A percentile compares a stretch with the other conserved stretches of the same genome.
Evolutionary conservation across 2,888 invertebrate species (phyloP).

Genomic region (Sisyra nigra): DNA sequence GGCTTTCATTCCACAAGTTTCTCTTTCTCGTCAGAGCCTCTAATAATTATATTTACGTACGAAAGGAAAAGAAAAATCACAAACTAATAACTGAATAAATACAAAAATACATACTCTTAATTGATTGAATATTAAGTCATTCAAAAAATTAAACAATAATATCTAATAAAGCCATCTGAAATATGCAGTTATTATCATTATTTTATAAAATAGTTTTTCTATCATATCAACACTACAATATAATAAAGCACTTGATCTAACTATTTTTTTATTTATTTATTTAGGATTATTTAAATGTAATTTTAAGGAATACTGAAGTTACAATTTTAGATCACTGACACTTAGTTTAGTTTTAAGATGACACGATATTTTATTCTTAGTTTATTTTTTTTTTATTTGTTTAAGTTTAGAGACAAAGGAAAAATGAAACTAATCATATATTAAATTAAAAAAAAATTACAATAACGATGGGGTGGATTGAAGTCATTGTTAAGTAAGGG

Average conservation of each 20-base stretch:
- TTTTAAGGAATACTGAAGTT: slow-evolving; percentile 1
- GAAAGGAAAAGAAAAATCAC: not conserved
- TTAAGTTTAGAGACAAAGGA: not conserved
- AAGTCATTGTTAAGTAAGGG: no score
- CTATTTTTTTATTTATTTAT: not conserved
- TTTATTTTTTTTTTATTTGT: not conserved
- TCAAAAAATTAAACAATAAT: no score
- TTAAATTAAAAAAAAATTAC: not conserved
- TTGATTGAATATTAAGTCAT: no score
- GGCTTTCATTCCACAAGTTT: no score
- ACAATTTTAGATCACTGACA: not conserved
- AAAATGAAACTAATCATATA: slow-evolving; percentile 1
- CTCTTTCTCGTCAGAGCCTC: no score
- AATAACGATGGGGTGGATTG: not conserved
- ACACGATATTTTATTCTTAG: not conserved
- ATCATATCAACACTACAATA: not conserved
- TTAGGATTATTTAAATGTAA: not conserved
- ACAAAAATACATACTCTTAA: not conserved
- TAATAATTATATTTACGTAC: no score
- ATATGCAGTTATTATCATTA: not conserved
- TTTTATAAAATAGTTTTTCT: not conserved
- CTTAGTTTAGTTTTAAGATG: not conserved
- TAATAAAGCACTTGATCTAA: slow-evolving; percentile 6
- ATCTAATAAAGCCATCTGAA: not conserved
- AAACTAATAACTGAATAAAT: not conserved